phyloP scores from a whole-genome alignment of 2,113 vertebrate species.

The Dicerorhinus sumatrensis region DNA sequence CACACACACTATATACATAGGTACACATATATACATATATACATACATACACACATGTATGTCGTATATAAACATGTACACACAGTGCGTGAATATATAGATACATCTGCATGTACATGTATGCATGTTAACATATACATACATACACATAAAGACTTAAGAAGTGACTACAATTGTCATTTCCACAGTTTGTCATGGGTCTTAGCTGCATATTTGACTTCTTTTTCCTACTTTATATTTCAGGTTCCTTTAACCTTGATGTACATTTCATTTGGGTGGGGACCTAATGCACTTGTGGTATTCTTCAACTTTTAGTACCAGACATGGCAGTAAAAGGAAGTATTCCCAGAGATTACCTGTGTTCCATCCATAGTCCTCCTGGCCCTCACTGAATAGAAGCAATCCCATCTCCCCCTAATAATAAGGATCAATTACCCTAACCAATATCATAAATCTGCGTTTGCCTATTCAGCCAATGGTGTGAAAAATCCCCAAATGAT shows the following conservation, averaged over 20 bases:
- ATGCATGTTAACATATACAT: not conserved
- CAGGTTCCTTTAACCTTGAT: not conserved
- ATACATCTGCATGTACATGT: not conserved
- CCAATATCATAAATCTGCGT: not conserved
- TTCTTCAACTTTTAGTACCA: not conserved
- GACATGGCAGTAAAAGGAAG: not conserved
- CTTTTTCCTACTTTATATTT: not conserved
- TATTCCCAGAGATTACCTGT: not conserved
- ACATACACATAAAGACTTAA: not conserved
- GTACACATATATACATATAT: not conserved
- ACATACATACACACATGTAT: not conserved
- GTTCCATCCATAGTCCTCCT: not conserved
- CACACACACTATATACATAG: not conserved
- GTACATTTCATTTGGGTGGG: not conserved
- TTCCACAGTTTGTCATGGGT: not conserved
- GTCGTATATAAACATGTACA: not conserved
- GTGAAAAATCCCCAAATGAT: not conserved
- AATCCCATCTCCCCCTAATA: not conserved
- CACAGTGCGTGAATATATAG: too few relatives aligned
- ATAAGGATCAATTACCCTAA: not conserved
- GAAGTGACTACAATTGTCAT: not conserved
- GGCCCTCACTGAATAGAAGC: not conserved
- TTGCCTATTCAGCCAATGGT: not conserved
- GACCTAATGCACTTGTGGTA: not conserved
- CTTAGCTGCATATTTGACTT: not conserved